Conservation (phyloP, 2,797 vertebrate species). For the Melanotaenia boesemani region DNA sequence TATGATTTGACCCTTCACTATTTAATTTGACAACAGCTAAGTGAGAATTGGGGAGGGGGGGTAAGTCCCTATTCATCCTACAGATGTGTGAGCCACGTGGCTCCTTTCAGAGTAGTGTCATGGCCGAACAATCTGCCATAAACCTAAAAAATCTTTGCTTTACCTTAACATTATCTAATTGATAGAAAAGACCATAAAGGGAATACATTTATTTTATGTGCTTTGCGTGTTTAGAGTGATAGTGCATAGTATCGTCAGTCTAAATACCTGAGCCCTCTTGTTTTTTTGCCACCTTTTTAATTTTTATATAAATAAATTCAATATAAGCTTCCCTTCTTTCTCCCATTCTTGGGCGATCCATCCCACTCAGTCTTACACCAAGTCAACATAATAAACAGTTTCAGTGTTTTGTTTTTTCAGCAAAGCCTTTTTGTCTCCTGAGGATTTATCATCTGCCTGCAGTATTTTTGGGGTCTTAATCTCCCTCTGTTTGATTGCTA, state of each 20-base stretch:
- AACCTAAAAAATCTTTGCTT: background rate
- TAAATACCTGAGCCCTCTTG: conserved; percentile 77
- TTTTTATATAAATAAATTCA: conserved; percentile 51
- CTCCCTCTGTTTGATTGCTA: conserved; percentile 77
- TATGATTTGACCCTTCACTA: conserved; percentile 3
- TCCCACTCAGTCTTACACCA: conserved; percentile 54
- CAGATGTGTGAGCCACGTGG: background rate
- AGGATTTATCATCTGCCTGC: conserved; percentile 78
- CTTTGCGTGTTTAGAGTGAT: conserved; percentile 15
- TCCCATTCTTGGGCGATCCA: conserved; percentile 23
- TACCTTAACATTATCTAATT: background rate
- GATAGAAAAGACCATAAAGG: conserved; percentile 7
- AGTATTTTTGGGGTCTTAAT: conserved; percentile 76
- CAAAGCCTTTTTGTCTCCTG: conserved; percentile 69
- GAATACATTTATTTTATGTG: conserved; percentile 14
- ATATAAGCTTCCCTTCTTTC: conserved; percentile 61
- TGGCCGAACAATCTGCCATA: background rate
- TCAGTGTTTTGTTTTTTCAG: conserved; percentile 67
- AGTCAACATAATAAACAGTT: conserved; percentile 73
- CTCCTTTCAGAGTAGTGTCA: background rate
- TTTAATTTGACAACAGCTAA: conserved; percentile 12
- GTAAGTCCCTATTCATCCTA: background rate
- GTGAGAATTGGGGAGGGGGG: background rate
- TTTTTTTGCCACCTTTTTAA: conserved; percentile 58
- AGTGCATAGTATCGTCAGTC: conserved; percentile 66